These are phyloP conservation scores for Myripristis murdjan DNA, from an alignment of 2,797 vertebrate genomes.

Conservation along the genomic window DNA sequence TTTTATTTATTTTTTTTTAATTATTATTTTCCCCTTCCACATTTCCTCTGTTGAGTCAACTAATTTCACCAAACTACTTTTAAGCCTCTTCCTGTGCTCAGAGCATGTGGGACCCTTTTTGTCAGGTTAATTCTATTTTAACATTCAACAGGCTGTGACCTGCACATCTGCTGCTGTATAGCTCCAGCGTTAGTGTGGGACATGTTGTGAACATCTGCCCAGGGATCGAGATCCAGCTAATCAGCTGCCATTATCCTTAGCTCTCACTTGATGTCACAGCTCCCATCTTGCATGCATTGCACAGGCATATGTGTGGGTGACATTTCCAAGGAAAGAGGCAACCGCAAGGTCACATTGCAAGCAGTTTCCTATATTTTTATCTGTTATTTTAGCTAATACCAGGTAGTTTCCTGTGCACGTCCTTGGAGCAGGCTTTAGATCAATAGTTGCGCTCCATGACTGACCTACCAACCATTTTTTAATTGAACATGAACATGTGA, in stretches of 20 bases:
- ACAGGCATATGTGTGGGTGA: neutral
- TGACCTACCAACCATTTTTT: neutral
- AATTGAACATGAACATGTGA: slow-evolving; percentile 5
- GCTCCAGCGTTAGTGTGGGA: neutral
- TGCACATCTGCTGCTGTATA: slow-evolving; percentile 35
- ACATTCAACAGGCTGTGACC: neutral
- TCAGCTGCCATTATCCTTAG: slow-evolving; percentile 1
- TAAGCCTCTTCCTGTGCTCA: neutral
- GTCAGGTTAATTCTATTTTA: slow-evolving; percentile 4
- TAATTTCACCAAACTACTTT: slow-evolving; percentile 29
- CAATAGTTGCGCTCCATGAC: neutral
- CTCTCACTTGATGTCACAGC: neutral
- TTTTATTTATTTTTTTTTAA: no score
- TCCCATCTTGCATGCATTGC: neutral
- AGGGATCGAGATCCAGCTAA: slow-evolving; percentile 5
- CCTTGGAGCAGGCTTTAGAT: neutral
- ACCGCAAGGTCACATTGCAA: neutral
- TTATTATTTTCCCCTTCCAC: no score
- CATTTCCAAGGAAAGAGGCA: neutral
- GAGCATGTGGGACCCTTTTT: neutral
- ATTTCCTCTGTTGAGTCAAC: slow-evolving; percentile 34
- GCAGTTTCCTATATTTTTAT: neutral
- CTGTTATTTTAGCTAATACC: neutral
- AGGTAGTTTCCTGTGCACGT: neutral
- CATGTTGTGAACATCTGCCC: slow-evolving; percentile 31